A percentile compares a stretch with the other conserved stretches of the same genome.
phyloP scores from a whole-genome alignment of 2,888 invertebrate species.

The Callyntrura sp. region DNA sequence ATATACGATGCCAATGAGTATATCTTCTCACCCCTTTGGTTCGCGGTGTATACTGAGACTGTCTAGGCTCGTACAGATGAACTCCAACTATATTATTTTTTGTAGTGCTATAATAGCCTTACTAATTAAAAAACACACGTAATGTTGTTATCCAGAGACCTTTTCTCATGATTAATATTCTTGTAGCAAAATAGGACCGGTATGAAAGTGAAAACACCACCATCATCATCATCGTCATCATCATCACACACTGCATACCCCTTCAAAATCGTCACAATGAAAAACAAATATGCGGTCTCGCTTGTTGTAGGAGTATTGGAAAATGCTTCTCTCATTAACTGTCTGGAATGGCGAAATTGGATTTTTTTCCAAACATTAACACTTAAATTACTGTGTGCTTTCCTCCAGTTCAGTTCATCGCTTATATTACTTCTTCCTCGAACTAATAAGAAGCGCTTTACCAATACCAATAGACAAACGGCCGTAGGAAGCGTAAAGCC shows the following conservation, averaged over 20 bases:
- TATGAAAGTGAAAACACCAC: conserved; percentile 10
- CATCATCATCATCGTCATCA: conserved; percentile 10
- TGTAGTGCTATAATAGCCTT: conserved; percentile 43
- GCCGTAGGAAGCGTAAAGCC: no score
- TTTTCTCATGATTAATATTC: conserved; percentile 63
- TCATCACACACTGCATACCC: background rate
- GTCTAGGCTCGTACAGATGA: conserved; percentile 19
- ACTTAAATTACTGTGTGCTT: conserved; percentile 16
- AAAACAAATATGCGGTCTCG: conserved; percentile 57
- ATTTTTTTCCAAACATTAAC: conserved; percentile 12
- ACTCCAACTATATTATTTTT: conserved; percentile 38
- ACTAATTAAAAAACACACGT: conserved; percentile 68
- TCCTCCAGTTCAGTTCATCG: background rate
- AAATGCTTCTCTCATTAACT: conserved; percentile 53
- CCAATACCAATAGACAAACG: background rate
- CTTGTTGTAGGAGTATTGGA: conserved; percentile 11
- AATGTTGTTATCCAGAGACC: conserved; percentile 57
- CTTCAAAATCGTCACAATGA: conserved; percentile 48
- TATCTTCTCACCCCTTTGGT: background rate
- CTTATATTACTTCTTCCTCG: conserved; percentile 1
- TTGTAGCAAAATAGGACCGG: conserved; percentile 25
- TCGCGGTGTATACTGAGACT: background rate
- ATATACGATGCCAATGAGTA: background rate
- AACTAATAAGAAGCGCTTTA: conserved; percentile 6
- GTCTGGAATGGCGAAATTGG: conserved; percentile 36